Evolutionary conservation across 2,797 vertebrate genomes (phyloP), one percentile per base, ranked within the genome.

Genomic region (Luscinia luscinia): DNA sequence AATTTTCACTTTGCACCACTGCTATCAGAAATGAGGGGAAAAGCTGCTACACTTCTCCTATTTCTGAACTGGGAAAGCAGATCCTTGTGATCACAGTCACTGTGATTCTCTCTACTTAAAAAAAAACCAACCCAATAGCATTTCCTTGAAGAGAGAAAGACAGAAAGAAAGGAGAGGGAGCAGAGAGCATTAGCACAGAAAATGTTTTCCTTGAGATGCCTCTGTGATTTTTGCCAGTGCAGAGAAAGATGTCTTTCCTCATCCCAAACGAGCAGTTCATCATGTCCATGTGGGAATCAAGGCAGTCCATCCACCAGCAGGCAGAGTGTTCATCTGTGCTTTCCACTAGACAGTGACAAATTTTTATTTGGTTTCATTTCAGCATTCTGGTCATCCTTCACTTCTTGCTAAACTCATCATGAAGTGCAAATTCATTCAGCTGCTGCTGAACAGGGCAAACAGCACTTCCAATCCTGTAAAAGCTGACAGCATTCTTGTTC

Each of bases 21-120:
- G 46, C 52, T 93, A 43, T n/a, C n/a, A 78, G 58, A 78, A 67
- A 84, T 67, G 54, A 80, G 69, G 14, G 45, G 32, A 0, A 55
- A 90, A 87, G n/a, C 48, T 94, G 63, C 41, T 80, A 67, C 18
- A 1, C 48, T 84, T 80, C 59, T 87, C 55, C 32, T 85, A 20
- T 84, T 95, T 94, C 84, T 89, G 78, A 87, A 38, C 48, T 55
- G 59, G 43, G 63, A 87, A 87, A 92, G 67, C 30, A 89, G 72
- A 66, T 84, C 45, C 75, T 36, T 95, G 90, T 88, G 79, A 87
- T 89, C 66, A 81, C 84, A 85, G 79, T 18, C 82, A 45, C 85
- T 7, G 5, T 46, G 79, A 57, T 40, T 81, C 78, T 67, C 38
- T 52, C n/a, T 16, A 57, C 27, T 59, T 58, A 6, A 61, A 73